A percentile compares a stretch with the other conserved stretches of the same genome.
These are phyloP conservation scores for Pantherophis vulpinus DNA, from an alignment of 2,797 vertebrate genomes.

Conservation along the genomic window DNA sequence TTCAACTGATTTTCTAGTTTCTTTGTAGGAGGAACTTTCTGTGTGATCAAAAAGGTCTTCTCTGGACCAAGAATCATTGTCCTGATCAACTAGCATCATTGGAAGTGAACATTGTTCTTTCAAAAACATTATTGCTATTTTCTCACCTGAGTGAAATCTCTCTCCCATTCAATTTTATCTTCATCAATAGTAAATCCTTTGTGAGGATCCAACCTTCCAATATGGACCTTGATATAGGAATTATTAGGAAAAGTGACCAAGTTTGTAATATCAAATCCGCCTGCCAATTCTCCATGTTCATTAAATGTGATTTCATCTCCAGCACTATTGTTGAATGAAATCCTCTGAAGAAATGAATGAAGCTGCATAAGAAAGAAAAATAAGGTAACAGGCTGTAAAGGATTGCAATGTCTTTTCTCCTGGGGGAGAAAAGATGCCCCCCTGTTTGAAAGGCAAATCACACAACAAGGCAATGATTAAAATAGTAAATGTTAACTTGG, in stretches of 20 bases:
- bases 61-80: neutral
- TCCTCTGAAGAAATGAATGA: neutral
- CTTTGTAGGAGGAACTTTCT: neutral
- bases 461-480: neutral
- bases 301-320: neutral
- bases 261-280: conserved; percentile 9
- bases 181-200: neutral
- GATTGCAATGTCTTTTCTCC: neutral
- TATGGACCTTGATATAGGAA: neutral
- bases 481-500: neutral
- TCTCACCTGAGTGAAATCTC: neutral
- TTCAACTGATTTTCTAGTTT: neutral
- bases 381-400: neutral
- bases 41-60: neutral
- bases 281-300: neutral
- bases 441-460: neutral
- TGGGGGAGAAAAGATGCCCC: no score
- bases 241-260: conserved; percentile 5
- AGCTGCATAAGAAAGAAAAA: neutral
- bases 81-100: neutral
- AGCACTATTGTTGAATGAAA: conserved; percentile 6
- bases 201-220: neutral
- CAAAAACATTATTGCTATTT: neutral
- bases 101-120: neutral
- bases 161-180: neutral